phyloP scores from a whole-genome alignment of 2,113 vertebrate genomes.

The Misgurnus mizolepis region DNA sequence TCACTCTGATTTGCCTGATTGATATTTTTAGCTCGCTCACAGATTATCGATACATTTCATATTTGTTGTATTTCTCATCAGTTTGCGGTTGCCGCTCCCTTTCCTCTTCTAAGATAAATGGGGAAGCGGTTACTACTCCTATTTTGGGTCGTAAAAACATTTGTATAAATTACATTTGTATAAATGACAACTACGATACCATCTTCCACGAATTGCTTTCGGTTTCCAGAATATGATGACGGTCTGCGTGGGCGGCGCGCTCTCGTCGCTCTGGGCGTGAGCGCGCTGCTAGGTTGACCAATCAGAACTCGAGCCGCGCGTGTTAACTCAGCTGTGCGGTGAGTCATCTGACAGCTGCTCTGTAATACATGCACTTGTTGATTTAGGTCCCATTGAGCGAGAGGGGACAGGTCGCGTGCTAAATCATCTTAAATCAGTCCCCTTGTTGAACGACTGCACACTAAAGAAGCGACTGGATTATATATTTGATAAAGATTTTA shows the following conservation, averaged over 20 bases:
- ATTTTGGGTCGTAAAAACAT: neutral
- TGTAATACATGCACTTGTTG: constrained; percentile 65
- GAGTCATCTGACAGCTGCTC: constrained; percentile 55
- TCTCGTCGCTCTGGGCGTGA: neutral
- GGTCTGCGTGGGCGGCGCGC: neutral
- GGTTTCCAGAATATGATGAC: constrained; percentile 55
- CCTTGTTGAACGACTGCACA: neutral
- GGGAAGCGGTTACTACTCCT: neutral
- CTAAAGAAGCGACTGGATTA: neutral
- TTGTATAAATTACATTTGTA: neutral
- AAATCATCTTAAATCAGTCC: neutral
- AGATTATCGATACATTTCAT: too few relatives aligned
- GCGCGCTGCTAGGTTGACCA: neutral
- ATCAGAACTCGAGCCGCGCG: constrained; percentile 10
- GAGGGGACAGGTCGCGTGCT: neutral
- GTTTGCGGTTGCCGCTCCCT: neutral
- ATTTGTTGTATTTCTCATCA: neutral
- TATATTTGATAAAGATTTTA: neutral
- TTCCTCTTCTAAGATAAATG: neutral
- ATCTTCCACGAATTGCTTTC: constrained; percentile 2
- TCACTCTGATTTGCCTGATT: too few relatives aligned
- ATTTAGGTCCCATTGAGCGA: constrained; percentile 22
- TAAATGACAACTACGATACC: neutral
- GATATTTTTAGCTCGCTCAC: too few relatives aligned
- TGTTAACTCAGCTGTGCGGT: constrained; percentile 59